phyloP scores from a whole-genome alignment of 2,113 vertebrate species.

The Sciurus niger region DNA sequence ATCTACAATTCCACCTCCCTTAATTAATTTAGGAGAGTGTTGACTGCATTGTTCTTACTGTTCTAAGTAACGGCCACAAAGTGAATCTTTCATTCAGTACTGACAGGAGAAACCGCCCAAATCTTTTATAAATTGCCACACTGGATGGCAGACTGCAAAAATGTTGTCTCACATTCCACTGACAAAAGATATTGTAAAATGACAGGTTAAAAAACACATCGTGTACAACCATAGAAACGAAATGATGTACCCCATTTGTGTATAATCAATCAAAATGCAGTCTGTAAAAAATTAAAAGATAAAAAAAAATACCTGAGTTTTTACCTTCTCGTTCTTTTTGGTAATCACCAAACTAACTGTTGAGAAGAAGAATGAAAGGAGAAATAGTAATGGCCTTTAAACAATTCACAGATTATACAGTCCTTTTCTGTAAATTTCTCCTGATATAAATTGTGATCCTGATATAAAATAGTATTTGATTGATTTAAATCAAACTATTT shows the following conservation, averaged over 20 bases:
- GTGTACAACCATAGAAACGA: too few species aligned
- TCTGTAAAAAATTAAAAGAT: too few species aligned
- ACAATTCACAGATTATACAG: not conserved
- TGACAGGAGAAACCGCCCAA: slow-evolving; percentile 22
- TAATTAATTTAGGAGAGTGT: slow-evolving; percentile 39
- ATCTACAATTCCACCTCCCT: slow-evolving; percentile 19
- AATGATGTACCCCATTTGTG: too few species aligned
- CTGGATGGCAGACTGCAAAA: slow-evolving; percentile 21
- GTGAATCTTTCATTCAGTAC: not conserved
- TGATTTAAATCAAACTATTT: slow-evolving; percentile 42
- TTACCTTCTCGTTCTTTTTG: slow-evolving; percentile 48
- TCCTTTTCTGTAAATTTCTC: slow-evolving; percentile 35
- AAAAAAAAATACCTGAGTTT: not conserved
- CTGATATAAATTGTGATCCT: not conserved
- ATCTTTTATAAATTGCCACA: slow-evolving; percentile 44
- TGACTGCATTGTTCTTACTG: slow-evolving; percentile 31
- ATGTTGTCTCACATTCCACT: slow-evolving; percentile 52
- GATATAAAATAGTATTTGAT: slow-evolving; percentile 39
- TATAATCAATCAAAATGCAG: too few species aligned
- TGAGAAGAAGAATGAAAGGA: not conserved
- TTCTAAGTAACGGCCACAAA: slow-evolving; percentile 26
- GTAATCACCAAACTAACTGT: not conserved
- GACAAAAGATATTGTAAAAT: slow-evolving; percentile 54
- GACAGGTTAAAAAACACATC: not conserved
- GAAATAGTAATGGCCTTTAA: not conserved